Evolutionary conservation across 1,140 invertebrate genomes (phyloP).

Genomic region (Anastrepha obliqua): DNA sequence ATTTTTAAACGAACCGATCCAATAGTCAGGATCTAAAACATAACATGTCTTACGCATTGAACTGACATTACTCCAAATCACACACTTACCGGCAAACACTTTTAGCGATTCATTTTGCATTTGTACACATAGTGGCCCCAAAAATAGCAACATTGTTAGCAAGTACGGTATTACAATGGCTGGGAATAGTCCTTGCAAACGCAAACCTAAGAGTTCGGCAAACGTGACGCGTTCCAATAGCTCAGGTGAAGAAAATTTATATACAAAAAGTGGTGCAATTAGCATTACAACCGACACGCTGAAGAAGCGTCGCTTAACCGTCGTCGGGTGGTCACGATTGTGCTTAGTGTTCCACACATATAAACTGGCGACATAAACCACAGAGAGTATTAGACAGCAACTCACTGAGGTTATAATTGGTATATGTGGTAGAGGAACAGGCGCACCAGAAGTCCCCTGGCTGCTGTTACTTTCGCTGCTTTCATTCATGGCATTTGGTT

Average conservation of each 20-base stretch:
- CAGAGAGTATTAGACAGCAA: conserved; percentile 83
- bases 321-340: conserved; percentile 89
- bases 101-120: conserved; percentile 81
- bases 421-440: conserved; percentile 60
- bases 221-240: conserved; percentile 79
- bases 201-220: conserved; percentile 85
- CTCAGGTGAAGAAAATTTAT: conserved; percentile 80
- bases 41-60: not conserved
- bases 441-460: not conserved
- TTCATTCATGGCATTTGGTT: conserved; percentile 5
- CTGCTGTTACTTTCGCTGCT: conserved; percentile 11
- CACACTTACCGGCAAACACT: conserved; percentile 80
- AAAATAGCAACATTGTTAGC: conserved; percentile 89
- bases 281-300: conserved; percentile 89
- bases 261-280: conserved; percentile 85
- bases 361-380: conserved; percentile 87
- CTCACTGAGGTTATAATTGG: conserved; percentile 73
- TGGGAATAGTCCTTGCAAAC: conserved; percentile 82
- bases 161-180: conserved; percentile 85
- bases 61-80: conserved; percentile 23
- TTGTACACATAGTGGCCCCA: conserved; percentile 87
- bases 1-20: conserved; percentile 82
- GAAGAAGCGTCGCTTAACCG: conserved; percentile 90
- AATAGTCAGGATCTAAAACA: conserved; percentile 81
- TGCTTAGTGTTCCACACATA: conserved; percentile 87